A percentile compares a stretch with the other conserved stretches of the same genome.
phyloP scores from a whole-genome alignment of 2,113 vertebrate species.

The Sander lucioperca region DNA sequence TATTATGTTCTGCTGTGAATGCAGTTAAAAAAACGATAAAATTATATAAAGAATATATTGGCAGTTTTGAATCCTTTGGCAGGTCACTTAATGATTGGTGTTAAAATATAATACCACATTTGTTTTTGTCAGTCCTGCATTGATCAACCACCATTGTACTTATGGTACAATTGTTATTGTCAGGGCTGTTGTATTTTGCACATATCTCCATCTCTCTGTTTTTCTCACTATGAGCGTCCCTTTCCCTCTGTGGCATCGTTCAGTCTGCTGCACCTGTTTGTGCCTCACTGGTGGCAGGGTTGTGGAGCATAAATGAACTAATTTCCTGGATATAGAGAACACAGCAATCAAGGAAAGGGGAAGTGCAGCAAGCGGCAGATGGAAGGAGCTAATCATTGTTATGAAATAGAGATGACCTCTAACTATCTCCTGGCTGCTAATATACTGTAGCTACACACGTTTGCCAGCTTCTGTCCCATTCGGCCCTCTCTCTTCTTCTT shows the following conservation, averaged over 20 bases:
- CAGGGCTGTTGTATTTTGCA: slow-evolving; percentile 14
- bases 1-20: background rate
- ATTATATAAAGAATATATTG: background rate
- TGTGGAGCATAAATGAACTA: slow-evolving; percentile 83
- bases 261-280: slow-evolving; percentile 18
- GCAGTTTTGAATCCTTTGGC: background rate
- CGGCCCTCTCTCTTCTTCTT: background rate
- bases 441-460: slow-evolving; percentile 54
- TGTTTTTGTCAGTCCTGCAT: slow-evolving; percentile 10
- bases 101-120: slow-evolving; percentile 20
- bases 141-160: slow-evolving; percentile 54
- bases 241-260: slow-evolving; percentile 40
- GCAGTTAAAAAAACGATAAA: background rate
- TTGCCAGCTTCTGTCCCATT: slow-evolving; percentile 67
- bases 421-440: slow-evolving; percentile 78
- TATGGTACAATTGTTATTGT: slow-evolving; percentile 12
- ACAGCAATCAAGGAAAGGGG: slow-evolving; percentile 84
- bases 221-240: slow-evolving; percentile 21
- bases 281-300: slow-evolving; percentile 51
- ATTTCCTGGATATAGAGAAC: slow-evolving; percentile 85
- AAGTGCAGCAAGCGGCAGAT: slow-evolving; percentile 81
- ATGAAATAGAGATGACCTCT: slow-evolving; percentile 88
- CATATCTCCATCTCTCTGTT: slow-evolving; percentile 45
- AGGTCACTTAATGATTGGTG: slow-evolving; percentile 10
- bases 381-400: slow-evolving; percentile 87